Evolutionary conservation across 2,797 vertebrate genomes (phyloP), one percentile per base, ranked within the genome.

Genomic region (Gastrophryne carolinensis): DNA sequence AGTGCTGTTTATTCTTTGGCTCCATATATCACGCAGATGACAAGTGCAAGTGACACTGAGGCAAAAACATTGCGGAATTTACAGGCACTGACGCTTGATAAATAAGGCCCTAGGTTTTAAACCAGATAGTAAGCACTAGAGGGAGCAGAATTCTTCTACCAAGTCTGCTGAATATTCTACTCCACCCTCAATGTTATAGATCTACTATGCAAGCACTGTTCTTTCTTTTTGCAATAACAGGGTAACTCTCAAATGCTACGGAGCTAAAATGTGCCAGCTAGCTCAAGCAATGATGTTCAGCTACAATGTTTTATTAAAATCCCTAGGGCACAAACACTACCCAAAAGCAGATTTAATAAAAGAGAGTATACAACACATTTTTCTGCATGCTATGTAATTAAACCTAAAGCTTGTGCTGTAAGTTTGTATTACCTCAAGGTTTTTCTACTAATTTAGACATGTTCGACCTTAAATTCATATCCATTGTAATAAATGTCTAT

Each of bases 401-500:
- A 89, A 93, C 91, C 86, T 90, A 86, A 89, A 87, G 87, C 88
- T 87, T 83, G 89, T 90, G 87, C 86, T 91, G 87, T 91, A 88
- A 88, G 89, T 91, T 92, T 91, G 89, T 88, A 90, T 91, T 90
- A 90, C 90, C 92, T 90, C 88, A 90, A 93, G 90, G 91, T 92
- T 87, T 84, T 80, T 87, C 90, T 91, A 92, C 89, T 84, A 88
- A 90, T 93, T 91, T 91, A 91, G 88, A 88, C 89, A 87, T 86
- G 91, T 89, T 86, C 87, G 85, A 85, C 80, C 82, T 87, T 91
- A 91, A 93, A 92, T 91, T 91, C 90, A 93, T 91, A 92, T 90
- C 90, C 86, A 89, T 90, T 92, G 91, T 92, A 92, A 92, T 93
- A 90, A 93, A 93, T 92, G 90, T 88, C 89, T 90, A 82, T 86